Evolutionary conservation across 2,113 vertebrate species (phyloP), one percentile per base, ranked within the genome.

Genomic region (Corydoras sp.): DNA sequence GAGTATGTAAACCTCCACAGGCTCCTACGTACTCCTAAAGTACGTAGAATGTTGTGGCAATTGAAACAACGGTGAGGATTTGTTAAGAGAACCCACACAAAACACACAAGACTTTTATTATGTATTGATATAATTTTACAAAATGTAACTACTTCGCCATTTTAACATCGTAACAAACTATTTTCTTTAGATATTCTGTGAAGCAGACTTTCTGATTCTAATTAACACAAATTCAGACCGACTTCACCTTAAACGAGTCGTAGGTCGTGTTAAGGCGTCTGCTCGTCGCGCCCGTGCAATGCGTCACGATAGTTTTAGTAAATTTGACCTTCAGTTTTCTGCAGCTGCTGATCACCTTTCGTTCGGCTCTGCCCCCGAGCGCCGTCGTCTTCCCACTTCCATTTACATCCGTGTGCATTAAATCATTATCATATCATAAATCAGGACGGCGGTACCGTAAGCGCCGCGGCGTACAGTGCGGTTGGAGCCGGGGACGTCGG

Each of bases 381-480:
- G 14, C 7, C 49, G 3, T 54, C 49, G 14, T 48, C 32, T 48
- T 13, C 11, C 53, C 61, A n/a, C 32, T 15, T 48, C 62, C 30
- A 50, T 61, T 53, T 55, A 14, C 64, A 68, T 73, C 61, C 3
- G 15, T 18, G 51, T 14, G 15, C 58, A 53, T 73, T 67, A 68
- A 67, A 73, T 73, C 58, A 67, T 73, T 61, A 73, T 67, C 64
- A 18, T 68, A n/a, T 62, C 49, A 62, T 62, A 68, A 67, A 61
- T 73, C 58, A 59, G 10, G 64, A 13, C 5, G n/a, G 56, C 6
- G 71, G 53, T 61, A 67, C 72, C 55, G 72, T 73, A 62, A 73
- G 61, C 15, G 12, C 49, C 18, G 3, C 58, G 3, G 49, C n/a
- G 24, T 62, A 14, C 64, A 55, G 72, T 61, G 58, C 12, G 14